A percentile compares a stretch with the other conserved stretches of the same genome.
phyloP scores from a whole-genome alignment of 2,797 vertebrate species.

The Lepus townsendii region DNA sequence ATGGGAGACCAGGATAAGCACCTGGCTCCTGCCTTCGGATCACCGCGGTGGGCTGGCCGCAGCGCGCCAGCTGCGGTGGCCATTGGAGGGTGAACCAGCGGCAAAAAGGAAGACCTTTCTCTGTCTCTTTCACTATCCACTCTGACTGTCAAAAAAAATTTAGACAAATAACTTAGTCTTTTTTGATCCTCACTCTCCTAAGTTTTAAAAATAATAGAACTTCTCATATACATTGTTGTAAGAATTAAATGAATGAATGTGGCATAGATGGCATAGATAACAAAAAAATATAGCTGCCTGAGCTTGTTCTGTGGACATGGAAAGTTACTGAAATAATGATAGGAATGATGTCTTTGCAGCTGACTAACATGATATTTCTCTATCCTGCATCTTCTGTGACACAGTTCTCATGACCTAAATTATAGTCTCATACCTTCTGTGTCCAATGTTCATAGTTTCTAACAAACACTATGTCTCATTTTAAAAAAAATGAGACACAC shows the following conservation, averaged over 20 bases:
- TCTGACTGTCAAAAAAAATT: neutral
- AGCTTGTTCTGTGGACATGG: neutral
- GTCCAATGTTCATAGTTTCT: neutral
- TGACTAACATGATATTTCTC: neutral
- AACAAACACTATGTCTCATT: neutral
- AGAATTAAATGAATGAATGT: neutral
- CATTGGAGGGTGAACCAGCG: too few species aligned
- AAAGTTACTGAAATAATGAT: neutral
- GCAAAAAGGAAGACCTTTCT: too few species aligned
- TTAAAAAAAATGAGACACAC: neutral
- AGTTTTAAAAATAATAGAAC: neutral
- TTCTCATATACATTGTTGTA: neutral
- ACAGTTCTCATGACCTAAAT: neutral
- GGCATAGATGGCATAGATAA: neutral
- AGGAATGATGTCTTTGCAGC: neutral
- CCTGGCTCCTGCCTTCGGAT: too few species aligned
- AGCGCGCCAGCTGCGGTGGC: too few species aligned
- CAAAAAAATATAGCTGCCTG: neutral
- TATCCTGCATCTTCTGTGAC: neutral
- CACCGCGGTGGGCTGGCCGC: too few species aligned
- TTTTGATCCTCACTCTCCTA: neutral
- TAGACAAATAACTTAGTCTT: neutral
- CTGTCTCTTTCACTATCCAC: too few species aligned
- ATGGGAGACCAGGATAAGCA: too few species aligned
- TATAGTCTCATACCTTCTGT: neutral